Percentiles rank a stretch among this genome's conserved stretches.
Evolutionary conservation across 1,140 invertebrate species (phyloP).

Genomic region (Heliconius nattereri): DNA sequence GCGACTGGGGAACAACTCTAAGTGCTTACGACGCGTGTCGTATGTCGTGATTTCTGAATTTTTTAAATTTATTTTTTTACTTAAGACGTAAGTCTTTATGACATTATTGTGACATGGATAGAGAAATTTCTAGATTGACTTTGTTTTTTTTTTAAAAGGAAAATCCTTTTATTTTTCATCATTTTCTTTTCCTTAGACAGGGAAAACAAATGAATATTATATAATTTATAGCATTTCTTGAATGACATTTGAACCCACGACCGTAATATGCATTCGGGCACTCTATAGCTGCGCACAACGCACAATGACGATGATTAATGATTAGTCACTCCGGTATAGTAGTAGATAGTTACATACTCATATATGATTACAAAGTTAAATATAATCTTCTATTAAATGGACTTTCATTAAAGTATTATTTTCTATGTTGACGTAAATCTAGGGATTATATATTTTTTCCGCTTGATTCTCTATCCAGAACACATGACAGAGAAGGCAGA

Average conservation of each 20-base stretch:
- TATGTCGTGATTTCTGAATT: background rate
- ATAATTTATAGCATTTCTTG: background rate
- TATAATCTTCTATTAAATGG: background rate
- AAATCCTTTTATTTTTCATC: too few species aligned
- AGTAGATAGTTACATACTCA: background rate
- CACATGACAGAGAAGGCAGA: too few species aligned
- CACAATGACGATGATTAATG: constrained; percentile 12
- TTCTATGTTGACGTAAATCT: background rate
- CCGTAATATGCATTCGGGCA: background rate
- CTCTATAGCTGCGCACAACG: background rate
- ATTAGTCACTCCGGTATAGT: background rate
- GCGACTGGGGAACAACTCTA: background rate
- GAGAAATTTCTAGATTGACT: background rate
- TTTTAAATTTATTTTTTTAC: background rate
- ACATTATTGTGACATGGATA: background rate
- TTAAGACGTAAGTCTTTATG: background rate
- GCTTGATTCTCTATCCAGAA: too few species aligned
- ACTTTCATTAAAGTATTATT: background rate
- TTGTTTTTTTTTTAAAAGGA: too few species aligned
- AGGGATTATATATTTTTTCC: background rate
- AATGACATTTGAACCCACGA: background rate
- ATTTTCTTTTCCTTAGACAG: too few species aligned
- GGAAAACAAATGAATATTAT: background rate
- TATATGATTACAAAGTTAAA: background rate
- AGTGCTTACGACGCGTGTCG: background rate